These are phyloP conservation scores for Gallinago jamesoni DNA, from an alignment of 2,113 vertebrate genomes.

Conservation along the genomic window DNA sequence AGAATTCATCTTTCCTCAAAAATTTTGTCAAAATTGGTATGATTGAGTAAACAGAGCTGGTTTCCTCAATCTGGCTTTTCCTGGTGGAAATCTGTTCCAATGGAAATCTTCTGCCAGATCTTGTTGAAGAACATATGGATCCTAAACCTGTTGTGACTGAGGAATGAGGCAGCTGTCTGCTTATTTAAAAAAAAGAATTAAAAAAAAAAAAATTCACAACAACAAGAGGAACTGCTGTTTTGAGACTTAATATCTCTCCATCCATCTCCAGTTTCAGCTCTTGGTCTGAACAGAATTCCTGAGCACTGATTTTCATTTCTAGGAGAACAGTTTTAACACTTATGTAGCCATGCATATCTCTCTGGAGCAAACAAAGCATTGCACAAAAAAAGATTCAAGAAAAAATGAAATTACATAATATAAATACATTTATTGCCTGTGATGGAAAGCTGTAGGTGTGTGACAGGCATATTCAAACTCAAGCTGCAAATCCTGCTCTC, in stretches of 20 bases:
- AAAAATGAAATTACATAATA: neutral
- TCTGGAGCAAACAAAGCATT: neutral
- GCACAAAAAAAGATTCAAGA: neutral
- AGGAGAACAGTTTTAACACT: neutral
- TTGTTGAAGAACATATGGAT: neutral
- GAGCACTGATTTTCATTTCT: neutral
- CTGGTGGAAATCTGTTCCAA: neutral
- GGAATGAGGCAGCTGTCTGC: neutral
- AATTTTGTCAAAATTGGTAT: neutral
- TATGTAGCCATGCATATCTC: neutral
- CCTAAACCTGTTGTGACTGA: neutral
- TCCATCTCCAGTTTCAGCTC: neutral
- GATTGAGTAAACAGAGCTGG: neutral
- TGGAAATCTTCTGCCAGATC: neutral
- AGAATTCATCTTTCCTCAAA: neutral
- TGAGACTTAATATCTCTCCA: neutral
- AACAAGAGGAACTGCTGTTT: neutral
- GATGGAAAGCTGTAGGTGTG: neutral
- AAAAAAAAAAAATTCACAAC: neutral
- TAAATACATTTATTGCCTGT: neutral
- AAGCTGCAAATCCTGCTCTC: neutral
- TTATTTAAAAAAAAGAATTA: neutral
- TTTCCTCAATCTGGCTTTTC: slow-evolving; percentile 3
- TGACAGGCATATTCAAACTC: neutral
- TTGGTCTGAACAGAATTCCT: neutral